Conservation (phyloP, 2,113 vertebrate species). For the Tylochromis polylepis region DNA sequence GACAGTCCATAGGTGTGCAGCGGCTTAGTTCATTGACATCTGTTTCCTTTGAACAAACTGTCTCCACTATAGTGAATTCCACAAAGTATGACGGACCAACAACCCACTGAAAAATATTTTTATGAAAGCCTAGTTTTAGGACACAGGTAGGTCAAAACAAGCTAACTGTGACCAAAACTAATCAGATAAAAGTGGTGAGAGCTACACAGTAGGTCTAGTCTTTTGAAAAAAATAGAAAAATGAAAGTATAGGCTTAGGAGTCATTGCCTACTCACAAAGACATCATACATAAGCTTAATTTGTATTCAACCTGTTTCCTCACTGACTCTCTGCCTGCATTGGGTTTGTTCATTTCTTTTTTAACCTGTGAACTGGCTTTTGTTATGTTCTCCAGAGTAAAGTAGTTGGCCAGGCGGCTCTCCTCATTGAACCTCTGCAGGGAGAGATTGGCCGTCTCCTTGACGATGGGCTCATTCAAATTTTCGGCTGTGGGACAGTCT, state of each 20-base stretch:
- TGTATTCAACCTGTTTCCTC: neutral
- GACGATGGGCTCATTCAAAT: constrained; percentile 31
- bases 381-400: constrained; percentile 54
- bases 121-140: neutral
- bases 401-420: constrained; percentile 38
- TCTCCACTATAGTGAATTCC: constrained; percentile 63
- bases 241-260: neutral
- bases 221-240: neutral
- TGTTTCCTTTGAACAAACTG: constrained; percentile 37
- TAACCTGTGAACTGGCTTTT: constrained; percentile 52
- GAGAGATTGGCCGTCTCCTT: constrained; percentile 47
- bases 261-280: neutral
- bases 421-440: constrained; percentile 55
- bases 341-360: neutral
- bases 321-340: neutral
- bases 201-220: neutral
- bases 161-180: neutral
- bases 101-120: constrained; percentile 37
- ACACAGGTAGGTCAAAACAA: neutral
- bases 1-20: constrained; percentile 43
- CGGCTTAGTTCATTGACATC: neutral
- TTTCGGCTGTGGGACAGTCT: constrained; percentile 43
- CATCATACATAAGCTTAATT: neutral
- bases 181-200: neutral
- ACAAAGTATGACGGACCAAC: constrained; percentile 41